A percentile compares a stretch with the other conserved stretches of the same genome.
These are phyloP conservation scores for Chondrilla cf. caribensis DNA, from an alignment of 37 sponge, comb jelly and placozoan genomes.

Conservation along the genomic window DNA sequence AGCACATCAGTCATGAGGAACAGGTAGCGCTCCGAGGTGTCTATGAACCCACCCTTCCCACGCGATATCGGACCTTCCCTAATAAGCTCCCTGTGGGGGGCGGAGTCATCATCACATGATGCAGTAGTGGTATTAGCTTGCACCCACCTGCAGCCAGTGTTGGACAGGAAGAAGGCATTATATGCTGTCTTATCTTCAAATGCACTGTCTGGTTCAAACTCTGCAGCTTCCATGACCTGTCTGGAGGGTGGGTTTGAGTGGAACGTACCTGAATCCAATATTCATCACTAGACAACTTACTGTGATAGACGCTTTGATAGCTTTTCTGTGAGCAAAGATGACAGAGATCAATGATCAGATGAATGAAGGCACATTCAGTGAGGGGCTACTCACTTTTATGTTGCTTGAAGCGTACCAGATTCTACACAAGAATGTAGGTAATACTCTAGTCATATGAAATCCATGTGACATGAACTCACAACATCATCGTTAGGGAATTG, in stretches of 20 bases:
- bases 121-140: no score
- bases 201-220: not conserved
- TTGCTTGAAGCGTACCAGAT: not conserved
- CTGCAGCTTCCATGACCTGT: not conserved
- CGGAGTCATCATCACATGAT: not conserved
- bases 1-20: constrained; percentile 73
- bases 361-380: no score
- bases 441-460: not conserved
- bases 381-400: not conserved
- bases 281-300: no score
- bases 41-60: not conserved
- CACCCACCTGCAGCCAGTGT: constrained; percentile 7
- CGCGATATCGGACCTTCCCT: not conserved
- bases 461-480: constrained; percentile 22
- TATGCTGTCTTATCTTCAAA: constrained; percentile 11
- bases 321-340: no score
- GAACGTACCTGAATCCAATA: no score
- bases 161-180: not conserved
- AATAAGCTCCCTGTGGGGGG: not conserved
- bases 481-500: constrained; percentile 75
- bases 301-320: no score
- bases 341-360: no score
- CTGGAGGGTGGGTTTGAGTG: not conserved
- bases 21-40: constrained; percentile 39
- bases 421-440: not conserved